Evolutionary conservation across 2,113 vertebrate genomes (phyloP), one percentile per base, ranked within the genome.

Genomic region (Zootoca vivipara): DNA sequence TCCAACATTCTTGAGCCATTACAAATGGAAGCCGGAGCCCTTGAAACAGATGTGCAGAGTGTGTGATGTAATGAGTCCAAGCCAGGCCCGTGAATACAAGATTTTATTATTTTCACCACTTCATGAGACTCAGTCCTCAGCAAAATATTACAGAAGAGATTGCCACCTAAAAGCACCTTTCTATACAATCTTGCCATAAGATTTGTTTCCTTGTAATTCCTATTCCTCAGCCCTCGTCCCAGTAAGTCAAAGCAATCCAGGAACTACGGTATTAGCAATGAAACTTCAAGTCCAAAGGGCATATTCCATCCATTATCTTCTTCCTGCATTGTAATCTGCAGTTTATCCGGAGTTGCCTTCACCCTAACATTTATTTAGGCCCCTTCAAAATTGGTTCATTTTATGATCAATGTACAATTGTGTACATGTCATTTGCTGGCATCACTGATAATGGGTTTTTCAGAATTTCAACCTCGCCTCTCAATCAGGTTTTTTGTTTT

Each of bases 21-120:
- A 85, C 85, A 91, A 88, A 89, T 73, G 73, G 38, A 42, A 87
- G 30, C 80, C 28, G n/a, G 70, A 93, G 33, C 52, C 35, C 58
- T 93, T 87, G 91, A 89, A 95, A 92, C 83, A 89, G 75, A 91
- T 88, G 75, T 90, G 52, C 64, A 78, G 78, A 70, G 24, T 22
- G 38, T 82, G 15, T 85, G 42, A 56, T 87, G 65, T 92, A 89
- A 92, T 38, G 89, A 84, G 89, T 80, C 90, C 86, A 85, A 90
- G 86, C 35, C 62, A 91, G 12, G 6, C 30, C 90, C 35, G 73
- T 92, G 88, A 82, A 90, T 93, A 74, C 33, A 72, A 82, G 84
- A 87, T 22, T 83, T 90, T 89, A 84, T 30, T 83, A 72, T 62
- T 85, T 74, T 78, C 58, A 86, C 16, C 13, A 86, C 24, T 9